Percentiles rank a stretch among this genome's conserved stretches.
phyloP scores from a whole-genome alignment of 1,140 invertebrate species.

The Aphaenogaster floridana region DNA sequence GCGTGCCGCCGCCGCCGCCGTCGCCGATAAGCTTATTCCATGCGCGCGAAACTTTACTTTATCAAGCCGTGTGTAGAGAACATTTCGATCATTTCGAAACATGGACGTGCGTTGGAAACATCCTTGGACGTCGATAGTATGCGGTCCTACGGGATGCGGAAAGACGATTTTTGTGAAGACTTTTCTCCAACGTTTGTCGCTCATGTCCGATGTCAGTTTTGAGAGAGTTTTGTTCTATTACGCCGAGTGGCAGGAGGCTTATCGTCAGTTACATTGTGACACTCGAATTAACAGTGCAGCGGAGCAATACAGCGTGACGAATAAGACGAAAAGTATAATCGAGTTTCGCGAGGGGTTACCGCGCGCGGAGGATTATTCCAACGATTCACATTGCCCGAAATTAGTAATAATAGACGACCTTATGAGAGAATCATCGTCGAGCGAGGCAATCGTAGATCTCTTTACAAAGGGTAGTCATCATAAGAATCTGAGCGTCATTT shows the following conservation, averaged over 20 bases:
- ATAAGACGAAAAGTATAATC: background rate
- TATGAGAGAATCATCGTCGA: slow-evolving; percentile 15
- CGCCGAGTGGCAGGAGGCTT: background rate
- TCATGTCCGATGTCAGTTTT: too few species aligned
- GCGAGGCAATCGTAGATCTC: background rate
- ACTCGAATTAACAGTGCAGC: too few species aligned
- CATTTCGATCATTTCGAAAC: background rate
- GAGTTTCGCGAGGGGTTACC: background rate
- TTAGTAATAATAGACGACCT: slow-evolving; percentile 11
- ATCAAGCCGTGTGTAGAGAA: too few species aligned
- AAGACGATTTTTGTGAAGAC: too few species aligned
- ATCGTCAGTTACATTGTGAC: background rate
- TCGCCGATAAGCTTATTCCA: too few species aligned
- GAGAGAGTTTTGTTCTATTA: slow-evolving; percentile 14
- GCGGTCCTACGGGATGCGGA: too few species aligned
- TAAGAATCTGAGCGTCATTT: background rate
- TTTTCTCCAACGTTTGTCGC: too few species aligned
- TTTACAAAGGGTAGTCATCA: slow-evolving; percentile 1
- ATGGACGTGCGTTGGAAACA: slow-evolving; percentile 10
- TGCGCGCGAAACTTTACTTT: too few species aligned
- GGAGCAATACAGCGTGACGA: background rate
- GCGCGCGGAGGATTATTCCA: background rate
- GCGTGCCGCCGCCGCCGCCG: too few species aligned
- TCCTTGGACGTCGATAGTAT: too few species aligned
- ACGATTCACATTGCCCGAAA: background rate